Percentiles rank a stretch among this genome's conserved stretches.
Conservation (phyloP, 2,797 vertebrate species). For the Syngnathus rostellatus region DNA sequence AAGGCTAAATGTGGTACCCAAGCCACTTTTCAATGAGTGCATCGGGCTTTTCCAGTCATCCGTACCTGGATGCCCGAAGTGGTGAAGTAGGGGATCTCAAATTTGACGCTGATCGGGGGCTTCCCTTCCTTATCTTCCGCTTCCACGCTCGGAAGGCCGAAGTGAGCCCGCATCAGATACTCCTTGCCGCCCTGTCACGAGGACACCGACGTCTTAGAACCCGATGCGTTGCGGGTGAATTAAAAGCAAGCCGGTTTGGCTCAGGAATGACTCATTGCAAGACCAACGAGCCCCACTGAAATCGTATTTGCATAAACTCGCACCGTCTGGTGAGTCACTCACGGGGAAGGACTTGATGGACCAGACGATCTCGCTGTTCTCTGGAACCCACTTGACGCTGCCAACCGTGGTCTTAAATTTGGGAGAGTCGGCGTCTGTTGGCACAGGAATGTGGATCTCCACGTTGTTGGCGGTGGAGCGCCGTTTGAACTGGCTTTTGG, state of each 20-base stretch:
- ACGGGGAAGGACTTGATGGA: conserved; percentile 98
- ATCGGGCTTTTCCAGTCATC: neutral
- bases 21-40: neutral
- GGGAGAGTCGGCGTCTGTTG: conserved; percentile 93
- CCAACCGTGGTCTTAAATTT: conserved; percentile 99
- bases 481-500: conserved; percentile 97
- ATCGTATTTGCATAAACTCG: conserved; percentile 6
- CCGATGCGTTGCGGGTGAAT: conserved; percentile 39
- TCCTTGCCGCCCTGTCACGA: conserved; percentile 88
- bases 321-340: conserved; percentile 54
- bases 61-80: conserved; percentile 96
- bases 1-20: neutral
- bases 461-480: conserved; percentile 97
- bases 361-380: conserved; percentile 98
- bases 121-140: conserved; percentile 98
- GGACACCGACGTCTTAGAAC: conserved; percentile 7
- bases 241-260: neutral
- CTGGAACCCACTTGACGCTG: conserved; percentile 97
- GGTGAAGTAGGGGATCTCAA: conserved; percentile 98
- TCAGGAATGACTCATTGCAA: neutral
- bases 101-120: conserved; percentile 96
- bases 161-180: conserved; percentile 96
- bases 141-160: conserved; percentile 94
- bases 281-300: neutral
- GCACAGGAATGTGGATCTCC: conserved; percentile 98